phyloP scores from a whole-genome alignment of 2,113 vertebrate genomes.

The Sander vitreus region DNA sequence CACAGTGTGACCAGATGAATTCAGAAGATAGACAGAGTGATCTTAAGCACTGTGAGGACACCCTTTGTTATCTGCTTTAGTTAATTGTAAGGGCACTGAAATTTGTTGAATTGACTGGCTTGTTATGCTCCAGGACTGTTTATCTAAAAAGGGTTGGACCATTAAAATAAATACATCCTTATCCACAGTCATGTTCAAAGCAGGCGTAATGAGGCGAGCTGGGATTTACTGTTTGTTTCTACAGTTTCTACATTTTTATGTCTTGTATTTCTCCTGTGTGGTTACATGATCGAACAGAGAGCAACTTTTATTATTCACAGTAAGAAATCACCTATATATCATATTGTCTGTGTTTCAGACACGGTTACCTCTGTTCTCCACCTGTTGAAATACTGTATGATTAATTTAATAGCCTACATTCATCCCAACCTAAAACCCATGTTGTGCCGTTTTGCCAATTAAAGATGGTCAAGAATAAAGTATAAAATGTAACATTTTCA shows the following conservation, averaged over 20 bases:
- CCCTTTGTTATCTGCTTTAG: constrained; percentile 48
- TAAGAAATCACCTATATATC: not conserved
- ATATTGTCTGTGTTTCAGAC: not conserved
- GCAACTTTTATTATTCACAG: too few species aligned
- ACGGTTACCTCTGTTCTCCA: not conserved
- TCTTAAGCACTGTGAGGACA: constrained; percentile 47
- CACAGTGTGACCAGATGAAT: constrained; percentile 48
- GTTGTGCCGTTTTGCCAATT: not conserved
- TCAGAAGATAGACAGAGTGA: constrained; percentile 45
- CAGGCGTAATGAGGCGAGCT: constrained; percentile 57
- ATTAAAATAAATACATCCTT: constrained; percentile 63
- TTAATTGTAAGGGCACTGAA: constrained; percentile 22
- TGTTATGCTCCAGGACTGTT: constrained; percentile 57
- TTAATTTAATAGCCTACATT: not conserved
- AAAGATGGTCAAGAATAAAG: not conserved
- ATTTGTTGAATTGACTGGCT: constrained; percentile 47
- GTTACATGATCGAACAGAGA: not conserved
- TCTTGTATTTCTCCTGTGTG: not conserved
- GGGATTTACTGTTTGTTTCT: constrained; percentile 53
- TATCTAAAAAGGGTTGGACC: constrained; percentile 60
- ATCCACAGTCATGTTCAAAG: constrained; percentile 51
- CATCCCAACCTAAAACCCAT: not conserved
- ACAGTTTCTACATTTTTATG: not conserved
- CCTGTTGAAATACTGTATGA: not conserved
- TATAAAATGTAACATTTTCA: not conserved